phyloP scores from a whole-genome alignment of 2,113 vertebrate species.

The Chiloscyllium plagiosum region DNA sequence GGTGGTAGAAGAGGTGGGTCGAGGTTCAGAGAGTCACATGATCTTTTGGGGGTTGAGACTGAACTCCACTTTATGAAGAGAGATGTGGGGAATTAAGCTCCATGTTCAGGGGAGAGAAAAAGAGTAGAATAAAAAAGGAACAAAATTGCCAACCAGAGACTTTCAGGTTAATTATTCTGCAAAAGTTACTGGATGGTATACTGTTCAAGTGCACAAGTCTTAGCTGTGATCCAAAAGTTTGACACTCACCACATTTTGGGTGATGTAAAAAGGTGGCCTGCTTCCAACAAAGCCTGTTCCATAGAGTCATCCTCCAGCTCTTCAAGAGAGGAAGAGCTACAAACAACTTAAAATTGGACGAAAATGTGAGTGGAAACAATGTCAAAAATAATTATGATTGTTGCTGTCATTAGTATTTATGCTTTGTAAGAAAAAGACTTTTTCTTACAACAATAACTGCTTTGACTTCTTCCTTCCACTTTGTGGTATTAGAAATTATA shows the following conservation, averaged over 20 bases:
- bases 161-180: neutral
- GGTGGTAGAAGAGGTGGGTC: no score
- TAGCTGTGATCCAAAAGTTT: neutral
- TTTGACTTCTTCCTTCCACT: neutral
- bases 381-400: neutral
- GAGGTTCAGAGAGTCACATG: no score
- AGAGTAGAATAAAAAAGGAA: no score
- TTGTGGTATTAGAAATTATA: neutral
- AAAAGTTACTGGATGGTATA: neutral
- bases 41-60: neutral
- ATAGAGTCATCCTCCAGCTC: neutral
- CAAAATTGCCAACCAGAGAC: no score
- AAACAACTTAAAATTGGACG: neutral
- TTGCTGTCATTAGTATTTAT: neutral
- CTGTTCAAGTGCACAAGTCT: neutral
- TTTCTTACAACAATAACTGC: neutral
- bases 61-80: neutral
- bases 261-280: neutral
- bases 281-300: neutral
- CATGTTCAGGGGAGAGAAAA: no score
- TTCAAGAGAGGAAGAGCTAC: neutral
- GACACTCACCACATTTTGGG: neutral
- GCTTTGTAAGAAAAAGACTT: neutral
- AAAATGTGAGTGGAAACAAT: neutral
- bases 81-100: neutral